These are phyloP conservation scores for Dryobota labecula DNA, from an alignment of 2,888 invertebrate species.

Conservation along the genomic window DNA sequence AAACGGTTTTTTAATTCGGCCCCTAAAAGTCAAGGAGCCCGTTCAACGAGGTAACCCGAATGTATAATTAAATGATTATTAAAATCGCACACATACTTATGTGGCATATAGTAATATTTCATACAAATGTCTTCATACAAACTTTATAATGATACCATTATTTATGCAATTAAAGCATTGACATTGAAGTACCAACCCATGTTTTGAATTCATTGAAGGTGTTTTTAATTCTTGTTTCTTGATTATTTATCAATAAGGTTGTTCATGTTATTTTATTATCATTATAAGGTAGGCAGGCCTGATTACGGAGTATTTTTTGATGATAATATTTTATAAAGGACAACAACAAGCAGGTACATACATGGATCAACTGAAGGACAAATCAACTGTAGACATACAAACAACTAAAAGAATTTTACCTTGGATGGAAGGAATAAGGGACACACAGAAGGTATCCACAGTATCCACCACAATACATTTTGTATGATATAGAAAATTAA, in stretches of 20 bases:
- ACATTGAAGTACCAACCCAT: slow-evolving; percentile 47
- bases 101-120: slow-evolving; percentile 31
- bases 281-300: not conserved
- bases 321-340: not conserved
- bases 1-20: not conserved
- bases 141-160: slow-evolving; percentile 24
- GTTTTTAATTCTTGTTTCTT: slow-evolving; percentile 28
- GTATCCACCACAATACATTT: slow-evolving; percentile 2
- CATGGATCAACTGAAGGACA: slow-evolving; percentile 9
- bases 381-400: not conserved
- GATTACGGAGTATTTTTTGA: not conserved
- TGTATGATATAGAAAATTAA: not conserved
- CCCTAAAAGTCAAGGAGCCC: slow-evolving; percentile 36
- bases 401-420: not conserved
- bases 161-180: slow-evolving; percentile 39
- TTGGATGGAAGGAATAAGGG: not conserved
- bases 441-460: slow-evolving; percentile 7
- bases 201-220: slow-evolving; percentile 43
- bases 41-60: slow-evolving; percentile 8
- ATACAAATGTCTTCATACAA: slow-evolving; percentile 23
- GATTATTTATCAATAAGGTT: not conserved
- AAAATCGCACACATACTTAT: slow-evolving; percentile 12
- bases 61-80: slow-evolving; percentile 24
- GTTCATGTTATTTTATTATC: slow-evolving; percentile 11
- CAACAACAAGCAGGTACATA: slow-evolving; percentile 4